Base-by-base conservation (phyloP, 2,888 invertebrate genomes). In the Eremobia ochroleuca region DNA sequence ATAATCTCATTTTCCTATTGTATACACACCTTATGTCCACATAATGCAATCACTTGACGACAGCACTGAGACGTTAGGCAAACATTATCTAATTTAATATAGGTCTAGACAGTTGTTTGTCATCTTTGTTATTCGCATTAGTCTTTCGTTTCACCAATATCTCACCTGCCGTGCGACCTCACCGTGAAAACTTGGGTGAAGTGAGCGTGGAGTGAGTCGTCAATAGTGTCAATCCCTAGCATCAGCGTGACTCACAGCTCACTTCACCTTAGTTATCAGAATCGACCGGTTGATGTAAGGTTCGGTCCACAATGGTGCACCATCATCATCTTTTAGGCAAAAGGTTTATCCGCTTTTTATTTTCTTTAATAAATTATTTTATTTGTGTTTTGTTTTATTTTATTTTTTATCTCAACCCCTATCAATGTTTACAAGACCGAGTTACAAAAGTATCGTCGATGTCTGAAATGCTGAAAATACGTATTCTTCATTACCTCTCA, bases 1-100 rank as follows among this genome's bases (percentile, higher is more conserved):
- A 9, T 95, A 95, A 95, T 95, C 95, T 90, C 91, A 93, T 95
- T 94, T 92, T 68, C 21, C 77, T 87, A 89, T 89, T 91, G 88
- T 92, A 87, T 88, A 87, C 88, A 86, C 87, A 90, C 91, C 85
- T 89, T 70, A 69, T 74, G 59, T 40, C 55, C 43, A 73, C 62
- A 31, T 71, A 83, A 79, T 86, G 79, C 72, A 76, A 70, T 76
- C 83, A 73, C 62, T 74, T 73, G 72, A 64, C 71, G 46, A 82
- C 68, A 77, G 15, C 15, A 18, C 62, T 1, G 18, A 76, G 70
- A 65, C 34, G 28, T 25, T 64, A 15, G 43, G 83, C 67, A 62
- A 68, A 67, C 58, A 40, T 58, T 73, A 15, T 58, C 40, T 78
- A 73, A 73, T 81, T 74, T 34, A 64, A 78, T 49, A 58, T 62